phyloP scores from a whole-genome alignment of 2,797 vertebrate species.

The Pseudochromis fuscus region DNA sequence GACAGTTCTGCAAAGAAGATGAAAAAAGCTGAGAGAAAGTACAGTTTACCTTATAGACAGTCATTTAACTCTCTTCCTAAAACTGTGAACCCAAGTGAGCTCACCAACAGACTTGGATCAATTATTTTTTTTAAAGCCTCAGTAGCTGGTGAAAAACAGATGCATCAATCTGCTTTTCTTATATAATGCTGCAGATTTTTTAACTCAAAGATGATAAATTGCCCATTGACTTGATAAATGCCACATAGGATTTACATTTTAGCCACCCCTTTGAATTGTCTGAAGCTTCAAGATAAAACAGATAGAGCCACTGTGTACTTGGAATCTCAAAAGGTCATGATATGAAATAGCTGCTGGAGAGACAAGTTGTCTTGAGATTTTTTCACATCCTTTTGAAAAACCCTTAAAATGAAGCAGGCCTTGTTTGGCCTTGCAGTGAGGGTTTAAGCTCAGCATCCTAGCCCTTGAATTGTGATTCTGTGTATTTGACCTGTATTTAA shows the following conservation, averaged over 20 bases:
- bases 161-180: constrained; percentile 34
- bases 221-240: constrained; percentile 16
- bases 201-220: constrained; percentile 20
- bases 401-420: not conserved
- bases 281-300: not conserved
- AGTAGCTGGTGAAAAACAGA: constrained; percentile 15
- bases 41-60: constrained; percentile 24
- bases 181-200: constrained; percentile 35
- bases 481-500: constrained; percentile 21
- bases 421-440: not conserved
- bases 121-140: constrained; percentile 22
- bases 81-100: constrained; percentile 1
- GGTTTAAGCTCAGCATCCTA: not conserved
- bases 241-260: not conserved
- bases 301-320: not conserved
- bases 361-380: too few relatives aligned
- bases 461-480: not conserved
- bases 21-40: constrained; percentile 18
- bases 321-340: not conserved
- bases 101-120: constrained; percentile 20
- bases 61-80: not conserved
- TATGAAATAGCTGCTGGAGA: not conserved
- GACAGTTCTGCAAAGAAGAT: constrained; percentile 10
- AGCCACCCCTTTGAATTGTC: constrained; percentile 7
- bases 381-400: too few relatives aligned